Conservation (phyloP, 2,113 vertebrate species). For the Megatriorchis doriae region DNA sequence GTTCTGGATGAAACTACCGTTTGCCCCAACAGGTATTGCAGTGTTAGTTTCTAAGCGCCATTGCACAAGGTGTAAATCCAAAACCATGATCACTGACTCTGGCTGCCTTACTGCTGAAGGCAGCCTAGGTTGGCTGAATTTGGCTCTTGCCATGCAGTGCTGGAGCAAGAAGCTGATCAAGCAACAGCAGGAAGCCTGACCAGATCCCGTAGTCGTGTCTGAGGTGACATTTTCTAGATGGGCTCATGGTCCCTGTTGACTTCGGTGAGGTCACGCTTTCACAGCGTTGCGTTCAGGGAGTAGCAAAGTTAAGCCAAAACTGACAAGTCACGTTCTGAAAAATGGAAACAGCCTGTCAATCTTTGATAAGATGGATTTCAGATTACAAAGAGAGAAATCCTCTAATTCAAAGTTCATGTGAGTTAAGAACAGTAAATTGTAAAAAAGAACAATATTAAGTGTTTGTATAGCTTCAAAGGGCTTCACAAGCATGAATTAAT, state of each 20-base stretch:
- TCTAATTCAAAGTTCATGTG: background rate
- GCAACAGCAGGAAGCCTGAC: background rate
- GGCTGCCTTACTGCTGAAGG: background rate
- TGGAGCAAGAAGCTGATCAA: background rate
- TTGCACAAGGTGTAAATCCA: background rate
- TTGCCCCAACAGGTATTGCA: background rate
- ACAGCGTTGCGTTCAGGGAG: background rate
- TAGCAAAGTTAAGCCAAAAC: background rate
- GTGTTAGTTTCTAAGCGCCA: background rate
- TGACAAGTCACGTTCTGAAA: background rate
- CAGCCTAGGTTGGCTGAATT: background rate
- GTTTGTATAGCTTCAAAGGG: background rate
- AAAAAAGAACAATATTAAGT: background rate
- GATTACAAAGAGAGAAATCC: background rate
- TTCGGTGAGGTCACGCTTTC: background rate
- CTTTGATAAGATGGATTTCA: background rate
- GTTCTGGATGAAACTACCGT: background rate
- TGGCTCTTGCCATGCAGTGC: rapidly evolving
- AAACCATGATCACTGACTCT: rapidly evolving
- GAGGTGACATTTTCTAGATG: background rate
- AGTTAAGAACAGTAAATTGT: background rate
- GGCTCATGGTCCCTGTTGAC: background rate
- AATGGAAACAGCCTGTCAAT: background rate
- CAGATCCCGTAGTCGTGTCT: background rate
- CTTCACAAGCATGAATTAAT: background rate